Evolutionary conservation across 2,888 invertebrate species (phyloP), one percentile per base, ranked within the genome.

Genomic region (Lasioglossum calceatum): DNA sequence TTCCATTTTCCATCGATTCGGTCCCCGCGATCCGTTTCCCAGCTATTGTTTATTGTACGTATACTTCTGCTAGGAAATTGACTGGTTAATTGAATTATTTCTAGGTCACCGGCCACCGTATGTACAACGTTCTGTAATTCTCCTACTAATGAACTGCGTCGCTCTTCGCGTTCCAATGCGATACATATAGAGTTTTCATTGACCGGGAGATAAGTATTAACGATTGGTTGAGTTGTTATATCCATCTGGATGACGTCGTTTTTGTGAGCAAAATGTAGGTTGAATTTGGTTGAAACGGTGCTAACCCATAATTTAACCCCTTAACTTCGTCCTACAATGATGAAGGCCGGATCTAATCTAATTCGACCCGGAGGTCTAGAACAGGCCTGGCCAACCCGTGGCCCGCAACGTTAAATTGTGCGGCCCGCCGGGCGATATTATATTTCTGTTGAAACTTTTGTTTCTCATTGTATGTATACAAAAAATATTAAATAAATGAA

Each of bases 51-150:
- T 36, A 19, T 19, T 19, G 8, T 8, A 36, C 36, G 36, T 32
- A 19, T 32, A 67, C 67, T 67, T 67, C 67, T 67, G 67, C 36
- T 36, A 36, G 36, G 67, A 67, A 67, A 67, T 67, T 67, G 19
- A 14, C 67, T 67, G 67, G 36, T 67, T 67, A 67, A 67, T 67
- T 36, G 67, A 67, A 67, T 67, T 67, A 67, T 67, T 67, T 67
- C 36, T 67, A 67, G 67, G 32, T 36, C 67, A 19, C 67, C 8
- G 67, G 67, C 36, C 67, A 16, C 0, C 36, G 32, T 19, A 32
- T 16, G 36, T 14, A 32, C 1, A 7, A 36, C 19, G 61, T 36
- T 36, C 67, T 36, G 36, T 67, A 67, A 67, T 32, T 32, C 16
- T 67, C 32, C 1, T 67, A 7, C 67, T 36, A 67, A 67, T 67